Base-by-base conservation (phyloP, 2,888 invertebrate species). In the Mimas tiliae region DNA sequence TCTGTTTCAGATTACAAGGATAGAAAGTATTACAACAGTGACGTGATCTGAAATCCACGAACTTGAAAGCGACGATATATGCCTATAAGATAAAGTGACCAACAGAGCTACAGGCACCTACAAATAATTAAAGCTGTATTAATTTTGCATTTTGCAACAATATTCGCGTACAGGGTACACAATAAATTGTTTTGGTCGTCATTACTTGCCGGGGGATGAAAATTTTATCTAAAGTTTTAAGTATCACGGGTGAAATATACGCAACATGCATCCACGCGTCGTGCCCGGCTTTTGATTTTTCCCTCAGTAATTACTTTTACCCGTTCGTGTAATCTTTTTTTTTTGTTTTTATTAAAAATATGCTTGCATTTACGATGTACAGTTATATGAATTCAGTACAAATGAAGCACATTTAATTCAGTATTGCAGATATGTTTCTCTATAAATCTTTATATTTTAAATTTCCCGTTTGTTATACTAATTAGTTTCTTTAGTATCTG, bases 201-300 rank as follows among this genome's bases (percentile, higher is more conserved):
- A 42, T 21, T 38, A 16, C 34, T 38, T 9, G 50, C 19, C 12
- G 12, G n/a, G 16, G 19, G 19, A 19, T 42, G 58, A 42, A 58
- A 58, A 38, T 38, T 19, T 42, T 42, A 58, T 58, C 58, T 19
- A 19, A 16, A 58, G 42, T 58, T 58, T 58, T 11, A 58, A 58
- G 58, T 34, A 19, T 42, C 42, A 16, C 53, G 58, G 3, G 19
- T 19, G 42, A 58, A 42, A 58, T 58, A 58, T 11, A 58, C 12
- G 42, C 1, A 42, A 14, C 19, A 58, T 42, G 58, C 58, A 42
- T 42, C 42, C 58, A 42, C 42, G 42, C 42, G 50, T 16, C 42
- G 38, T 19, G 16, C 19, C 16, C 6, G 58, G 55, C 55, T 58
- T 55, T 58, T 42, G 38, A 58, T 42, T 19, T 42, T 42, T 19